These are phyloP conservation scores for Sapayoa aenigma DNA, from an alignment of 2,113 vertebrate genomes.

Conservation along the genomic window DNA sequence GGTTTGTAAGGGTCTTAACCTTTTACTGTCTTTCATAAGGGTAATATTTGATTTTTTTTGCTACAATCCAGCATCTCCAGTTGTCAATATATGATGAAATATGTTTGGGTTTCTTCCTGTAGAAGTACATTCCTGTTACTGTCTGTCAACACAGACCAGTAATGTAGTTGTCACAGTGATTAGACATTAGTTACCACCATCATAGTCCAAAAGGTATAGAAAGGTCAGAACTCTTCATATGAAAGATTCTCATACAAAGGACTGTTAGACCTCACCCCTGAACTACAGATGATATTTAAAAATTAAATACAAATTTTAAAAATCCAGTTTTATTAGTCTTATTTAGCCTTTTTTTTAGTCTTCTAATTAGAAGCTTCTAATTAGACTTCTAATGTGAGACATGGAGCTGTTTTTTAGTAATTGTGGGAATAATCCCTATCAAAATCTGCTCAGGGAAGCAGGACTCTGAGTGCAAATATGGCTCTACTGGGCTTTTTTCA, in stretches of 20 bases:
- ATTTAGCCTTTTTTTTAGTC: neutral
- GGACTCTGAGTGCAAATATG: neutral
- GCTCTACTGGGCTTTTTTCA: neutral
- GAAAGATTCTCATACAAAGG: neutral
- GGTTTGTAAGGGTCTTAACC: neutral
- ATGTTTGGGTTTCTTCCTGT: neutral
- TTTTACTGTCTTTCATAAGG: neutral
- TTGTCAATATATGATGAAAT: neutral
- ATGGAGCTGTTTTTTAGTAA: neutral
- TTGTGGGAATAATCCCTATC: neutral
- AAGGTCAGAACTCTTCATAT: neutral
- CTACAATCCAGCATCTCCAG: neutral
- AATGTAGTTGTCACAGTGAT: neutral
- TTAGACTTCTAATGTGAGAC: neutral
- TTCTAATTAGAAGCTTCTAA: neutral
- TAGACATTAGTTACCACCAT: neutral
- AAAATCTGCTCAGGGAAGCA: neutral
- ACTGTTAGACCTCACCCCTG: neutral
- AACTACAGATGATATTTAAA: neutral
- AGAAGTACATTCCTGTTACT: neutral
- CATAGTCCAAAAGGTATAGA: neutral
- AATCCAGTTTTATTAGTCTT: neutral
- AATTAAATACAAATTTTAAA: neutral
- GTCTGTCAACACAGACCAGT: neutral
- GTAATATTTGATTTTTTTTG: neutral